A percentile compares a stretch with the other conserved stretches of the same genome.
phyloP scores from a whole-genome alignment of 2,888 invertebrate genomes.

The Escarpia spicata region DNA sequence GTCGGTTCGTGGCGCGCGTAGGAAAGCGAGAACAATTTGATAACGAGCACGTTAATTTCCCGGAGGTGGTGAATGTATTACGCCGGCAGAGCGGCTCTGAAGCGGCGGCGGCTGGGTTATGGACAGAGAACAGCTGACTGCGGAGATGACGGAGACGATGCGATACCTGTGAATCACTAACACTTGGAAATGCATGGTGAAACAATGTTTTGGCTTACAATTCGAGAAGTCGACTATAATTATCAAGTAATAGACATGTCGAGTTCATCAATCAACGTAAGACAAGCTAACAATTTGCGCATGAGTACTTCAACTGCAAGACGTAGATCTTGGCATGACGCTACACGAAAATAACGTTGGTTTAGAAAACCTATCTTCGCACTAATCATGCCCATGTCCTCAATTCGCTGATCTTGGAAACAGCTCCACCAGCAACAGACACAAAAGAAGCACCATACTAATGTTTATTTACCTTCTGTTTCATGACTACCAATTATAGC shows the following conservation, averaged over 20 bases:
- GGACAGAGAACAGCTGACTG: background rate
- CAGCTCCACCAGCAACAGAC: no score
- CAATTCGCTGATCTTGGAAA: no score
- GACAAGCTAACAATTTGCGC: background rate
- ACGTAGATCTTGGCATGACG: background rate
- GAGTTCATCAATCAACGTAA: background rate
- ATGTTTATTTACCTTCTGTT: no score
- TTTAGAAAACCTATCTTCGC: no score
- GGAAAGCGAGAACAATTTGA: conserved; percentile 16
- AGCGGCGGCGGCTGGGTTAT: background rate
- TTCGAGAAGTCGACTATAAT: background rate
- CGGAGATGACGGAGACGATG: background rate
- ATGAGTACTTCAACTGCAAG: background rate
- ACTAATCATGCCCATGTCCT: no score
- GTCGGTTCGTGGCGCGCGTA: background rate
- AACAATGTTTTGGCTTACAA: background rate
- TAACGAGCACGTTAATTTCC: conserved; percentile 16
- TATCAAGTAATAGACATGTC: background rate
- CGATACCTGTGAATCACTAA: background rate
- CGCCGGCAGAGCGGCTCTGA: background rate
- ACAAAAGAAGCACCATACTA: no score
- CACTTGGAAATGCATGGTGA: background rate
- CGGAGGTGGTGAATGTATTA: conserved; percentile 16
- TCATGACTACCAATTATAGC: background rate
- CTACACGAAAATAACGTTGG: background rate